Evolutionary conservation across 2,113 vertebrate genomes (phyloP).

Genomic region (Odocoileus virginianus): DNA sequence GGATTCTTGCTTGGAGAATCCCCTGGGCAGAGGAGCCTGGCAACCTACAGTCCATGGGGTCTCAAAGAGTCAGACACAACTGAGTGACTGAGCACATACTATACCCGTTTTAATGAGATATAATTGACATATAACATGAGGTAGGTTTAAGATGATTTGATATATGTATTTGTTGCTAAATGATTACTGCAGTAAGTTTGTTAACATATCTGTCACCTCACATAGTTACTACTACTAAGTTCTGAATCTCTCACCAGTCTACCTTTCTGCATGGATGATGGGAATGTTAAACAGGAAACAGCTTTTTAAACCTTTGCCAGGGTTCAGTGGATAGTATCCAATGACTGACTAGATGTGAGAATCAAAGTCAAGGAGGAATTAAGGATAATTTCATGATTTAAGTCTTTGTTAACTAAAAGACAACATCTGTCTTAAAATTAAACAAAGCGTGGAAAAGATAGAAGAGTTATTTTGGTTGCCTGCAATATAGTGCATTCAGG

Average conservation of each 20-base stretch:
- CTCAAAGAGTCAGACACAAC: neutral
- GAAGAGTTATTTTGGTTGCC: neutral
- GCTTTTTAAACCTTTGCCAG: neutral
- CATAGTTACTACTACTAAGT: neutral
- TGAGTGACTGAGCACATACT: neutral
- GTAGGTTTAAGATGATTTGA: neutral
- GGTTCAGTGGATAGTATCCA: neutral
- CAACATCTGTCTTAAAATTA: conserved; percentile 12
- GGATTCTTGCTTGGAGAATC: neutral
- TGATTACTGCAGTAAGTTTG: neutral
- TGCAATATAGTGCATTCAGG: neutral
- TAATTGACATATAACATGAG: neutral
- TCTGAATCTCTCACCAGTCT: neutral
- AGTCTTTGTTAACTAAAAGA: neutral
- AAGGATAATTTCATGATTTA: conserved; percentile 20
- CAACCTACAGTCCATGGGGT: neutral
- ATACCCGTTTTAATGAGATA: neutral
- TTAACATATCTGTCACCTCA: neutral
- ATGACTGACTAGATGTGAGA: neutral
- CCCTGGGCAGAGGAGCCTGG: neutral
- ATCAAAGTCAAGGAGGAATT: conserved; percentile 17
- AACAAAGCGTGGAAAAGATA: neutral
- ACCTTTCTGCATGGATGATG: neutral
- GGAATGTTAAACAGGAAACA: neutral
- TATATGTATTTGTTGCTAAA: neutral